A percentile compares a stretch with the other conserved stretches of the same genome.
Evolutionary conservation across 2,888 invertebrate species (phyloP).

Genomic region (Spodoptera picta): DNA sequence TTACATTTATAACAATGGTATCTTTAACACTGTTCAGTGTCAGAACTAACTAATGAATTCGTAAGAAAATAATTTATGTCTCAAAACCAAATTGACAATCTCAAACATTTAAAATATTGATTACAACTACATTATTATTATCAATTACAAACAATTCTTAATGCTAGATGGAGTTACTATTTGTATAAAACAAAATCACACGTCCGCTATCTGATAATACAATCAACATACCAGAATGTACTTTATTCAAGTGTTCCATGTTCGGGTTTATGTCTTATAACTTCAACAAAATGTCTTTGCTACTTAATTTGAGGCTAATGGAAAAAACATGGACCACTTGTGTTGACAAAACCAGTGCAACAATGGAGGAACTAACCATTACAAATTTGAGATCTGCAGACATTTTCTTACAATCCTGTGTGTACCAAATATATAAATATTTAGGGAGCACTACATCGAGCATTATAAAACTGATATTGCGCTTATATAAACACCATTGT

Average conservation of each 20-base stretch:
- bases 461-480: constrained; percentile 20
- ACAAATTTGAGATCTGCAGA: constrained; percentile 49
- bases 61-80: constrained; percentile 13
- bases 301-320: no score
- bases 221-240: constrained; percentile 1
- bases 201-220: constrained; percentile 27
- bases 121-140: constrained; percentile 34
- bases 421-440: constrained; percentile 47
- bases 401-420: constrained; percentile 35
- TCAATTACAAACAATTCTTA: constrained; percentile 33
- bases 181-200: constrained; percentile 24
- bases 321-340: not conserved
- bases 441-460: constrained; percentile 27
- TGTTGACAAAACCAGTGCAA: constrained; percentile 11
- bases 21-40: constrained; percentile 11
- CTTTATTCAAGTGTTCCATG: constrained; percentile 1
- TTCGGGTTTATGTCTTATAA: not conserved
- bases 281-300: constrained; percentile 1
- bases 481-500: constrained; percentile 39
- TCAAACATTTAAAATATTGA: constrained; percentile 27
- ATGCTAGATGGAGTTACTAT: constrained; percentile 27
- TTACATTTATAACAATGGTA: constrained; percentile 11
- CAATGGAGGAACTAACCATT: constrained; percentile 41
- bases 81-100: constrained; percentile 30
- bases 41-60: constrained; percentile 9